phyloP scores from a whole-genome alignment of 92 coral and sea anemone species.

The Phenganax subtilis region DNA sequence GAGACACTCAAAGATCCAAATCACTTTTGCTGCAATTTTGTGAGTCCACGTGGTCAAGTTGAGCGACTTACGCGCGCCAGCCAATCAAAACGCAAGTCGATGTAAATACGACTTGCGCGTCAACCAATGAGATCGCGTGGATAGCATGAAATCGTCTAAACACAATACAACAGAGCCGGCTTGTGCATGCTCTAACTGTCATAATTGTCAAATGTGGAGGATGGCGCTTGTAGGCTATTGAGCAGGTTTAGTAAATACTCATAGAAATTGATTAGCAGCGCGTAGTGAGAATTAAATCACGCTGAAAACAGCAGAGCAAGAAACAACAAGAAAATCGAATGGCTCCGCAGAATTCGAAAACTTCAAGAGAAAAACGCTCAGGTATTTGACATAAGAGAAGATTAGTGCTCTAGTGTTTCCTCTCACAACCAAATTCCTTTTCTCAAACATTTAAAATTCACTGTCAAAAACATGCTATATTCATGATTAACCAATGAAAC shows the following conservation, averaged over 20 bases:
- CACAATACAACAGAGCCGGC: conserved; percentile 46
- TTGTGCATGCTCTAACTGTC: conserved; percentile 66
- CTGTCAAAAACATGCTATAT: neutral
- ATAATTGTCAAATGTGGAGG: conserved; percentile 94
- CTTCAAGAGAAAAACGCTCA: conserved; percentile 32
- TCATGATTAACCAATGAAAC: neutral
- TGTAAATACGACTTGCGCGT: conserved; percentile 18
- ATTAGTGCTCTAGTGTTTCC: conserved; percentile 16
- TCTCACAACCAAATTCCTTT: conserved; percentile 2
- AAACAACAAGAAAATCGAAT: neutral
- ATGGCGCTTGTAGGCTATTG: conserved; percentile 64
- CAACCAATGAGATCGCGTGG: conserved; percentile 27
- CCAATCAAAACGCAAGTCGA: conserved; percentile 12
- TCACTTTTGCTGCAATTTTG: conserved; percentile 31
- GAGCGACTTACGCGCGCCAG: conserved; percentile 7
- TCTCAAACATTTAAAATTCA: neutral
- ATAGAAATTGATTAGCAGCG: neutral
- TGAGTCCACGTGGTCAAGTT: conserved; percentile 32
- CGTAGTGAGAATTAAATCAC: neutral
- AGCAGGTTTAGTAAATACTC: conserved; percentile 99
- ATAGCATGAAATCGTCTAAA: conserved; percentile 28
- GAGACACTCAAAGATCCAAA: conserved; percentile 20
- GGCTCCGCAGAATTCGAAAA: conserved; percentile 39
- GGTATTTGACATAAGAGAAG: conserved; percentile 33
- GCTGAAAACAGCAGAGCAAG: neutral